Evolutionary conservation across 2,797 vertebrate species (phyloP), one percentile per base, ranked within the genome.

Genomic region (Notolepis coatsorum): DNA sequence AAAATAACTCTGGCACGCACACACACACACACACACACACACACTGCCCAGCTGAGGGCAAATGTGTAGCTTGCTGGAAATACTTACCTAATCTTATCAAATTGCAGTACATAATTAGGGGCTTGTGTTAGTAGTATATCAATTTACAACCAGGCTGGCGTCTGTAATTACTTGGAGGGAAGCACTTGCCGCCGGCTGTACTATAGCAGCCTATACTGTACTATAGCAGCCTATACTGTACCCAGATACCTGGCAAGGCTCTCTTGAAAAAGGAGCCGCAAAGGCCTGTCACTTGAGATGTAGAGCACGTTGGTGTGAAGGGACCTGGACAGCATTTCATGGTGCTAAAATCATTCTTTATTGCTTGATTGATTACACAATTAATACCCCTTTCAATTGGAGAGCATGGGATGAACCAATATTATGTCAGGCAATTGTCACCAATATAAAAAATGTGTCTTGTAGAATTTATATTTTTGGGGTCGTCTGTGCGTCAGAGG

Each of bases 141-240:
- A 39, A 4, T 59, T 55, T 27, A 18, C 28, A 9, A 25, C 0
- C 15, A 3, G 23, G 5, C 46, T 17, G 56, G 9, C 51, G 51
- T 47, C 49, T 64, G 35, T 68, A 71, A 79, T 80, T 61, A 62
- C 28, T 12, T 43, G 48, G 43, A 45, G 31, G 38, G 49, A 23
- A 51, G 55, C 20, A 25, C n/a, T n/a, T n/a, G n/a, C n/a, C n/a
- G 20, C n/a, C 10, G 15, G 58, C 17, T 30, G 47, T 24, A 18
- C 17, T 5, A 8, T 5, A 2, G 53, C 4, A 37, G 63, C 53
- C 45, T 35, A n/a, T n/a, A n/a, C 17, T 30, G 47, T 24, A 18
- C 17, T 5, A 8, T 5, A 2, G 53, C 4, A 37, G 63, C 53
- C 45, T 35, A n/a, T n/a, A 45, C 17, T 23, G 33, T 3, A 2